Conservation (phyloP, 2,797 vertebrate genomes). For the Malurus leucopterus region DNA sequence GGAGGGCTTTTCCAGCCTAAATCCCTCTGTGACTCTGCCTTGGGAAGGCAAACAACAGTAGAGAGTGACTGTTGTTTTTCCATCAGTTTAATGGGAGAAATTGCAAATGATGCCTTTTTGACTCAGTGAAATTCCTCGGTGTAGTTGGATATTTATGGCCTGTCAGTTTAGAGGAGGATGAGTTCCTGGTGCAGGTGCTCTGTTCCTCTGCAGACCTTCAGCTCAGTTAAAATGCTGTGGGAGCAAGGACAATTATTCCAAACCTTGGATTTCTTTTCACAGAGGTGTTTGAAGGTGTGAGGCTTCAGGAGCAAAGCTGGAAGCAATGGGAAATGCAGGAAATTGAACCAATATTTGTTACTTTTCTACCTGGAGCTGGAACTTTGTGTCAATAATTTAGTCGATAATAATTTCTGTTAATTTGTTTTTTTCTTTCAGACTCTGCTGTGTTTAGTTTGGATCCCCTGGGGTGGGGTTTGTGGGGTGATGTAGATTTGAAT, state of each 20-base stretch:
- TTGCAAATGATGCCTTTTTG: neutral
- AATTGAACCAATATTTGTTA: neutral
- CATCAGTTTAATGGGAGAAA: neutral
- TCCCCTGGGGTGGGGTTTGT: neutral
- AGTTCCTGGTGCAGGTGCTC: neutral
- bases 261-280: neutral
- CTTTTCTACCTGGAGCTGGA: neutral
- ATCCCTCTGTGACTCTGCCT: neutral
- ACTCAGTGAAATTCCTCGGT: neutral
- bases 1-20: neutral
- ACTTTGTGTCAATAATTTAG: neutral
- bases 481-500: neutral
- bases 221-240: neutral
- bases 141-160: neutral
- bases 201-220: neutral
- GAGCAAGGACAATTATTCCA: neutral
- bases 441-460: neutral
- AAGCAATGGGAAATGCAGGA: neutral
- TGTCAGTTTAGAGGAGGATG: neutral
- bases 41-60: neutral
- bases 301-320: neutral
- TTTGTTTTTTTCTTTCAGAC: neutral
- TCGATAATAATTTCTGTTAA: neutral
- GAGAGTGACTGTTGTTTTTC: neutral
- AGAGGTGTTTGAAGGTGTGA: neutral